Conservation (phyloP, 64 coral and sea anemone genomes). For the Orbicella faveolata region DNA sequence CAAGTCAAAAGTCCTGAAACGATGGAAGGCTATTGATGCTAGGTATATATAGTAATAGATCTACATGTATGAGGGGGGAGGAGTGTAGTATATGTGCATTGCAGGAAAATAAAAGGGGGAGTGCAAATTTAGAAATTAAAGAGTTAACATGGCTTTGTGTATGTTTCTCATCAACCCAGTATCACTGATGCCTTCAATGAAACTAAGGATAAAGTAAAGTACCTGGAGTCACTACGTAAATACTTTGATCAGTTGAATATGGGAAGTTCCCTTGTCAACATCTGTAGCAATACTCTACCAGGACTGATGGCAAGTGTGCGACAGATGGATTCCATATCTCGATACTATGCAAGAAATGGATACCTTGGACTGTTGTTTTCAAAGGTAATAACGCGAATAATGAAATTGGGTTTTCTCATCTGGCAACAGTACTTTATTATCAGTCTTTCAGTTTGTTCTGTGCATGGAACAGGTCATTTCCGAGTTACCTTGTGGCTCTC, state of each 20-base stretch:
- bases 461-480: too few species aligned
- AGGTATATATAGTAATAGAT: conserved; percentile 47
- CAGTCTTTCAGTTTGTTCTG: too few species aligned
- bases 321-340: conserved; percentile 96
- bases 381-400: conserved; percentile 57
- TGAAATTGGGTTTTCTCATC: too few species aligned
- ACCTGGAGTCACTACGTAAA: conserved; percentile 93
- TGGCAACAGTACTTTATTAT: too few species aligned
- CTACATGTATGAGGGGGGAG: too few species aligned
- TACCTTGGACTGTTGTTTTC: conserved; percentile 91
- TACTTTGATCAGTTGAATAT: conserved; percentile 91
- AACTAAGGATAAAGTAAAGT: conserved; percentile 98
- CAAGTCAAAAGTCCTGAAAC: conserved; percentile 92
- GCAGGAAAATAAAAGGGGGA: too few species aligned
- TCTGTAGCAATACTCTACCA: conserved; percentile 80
- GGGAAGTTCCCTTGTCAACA: conserved; percentile 64
- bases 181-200: conserved; percentile 99
- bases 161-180: conserved; percentile 17
- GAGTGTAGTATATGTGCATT: too few species aligned
- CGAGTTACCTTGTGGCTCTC: too few species aligned
- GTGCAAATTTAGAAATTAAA: too few species aligned
- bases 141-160: too few species aligned
- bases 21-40: conserved; percentile 92
- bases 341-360: conserved; percentile 94
- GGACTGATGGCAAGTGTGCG: conserved; percentile 93